Evolutionary conservation across 2,888 invertebrate species (phyloP), one percentile per base, ranked within the genome.

Genomic region (Nymphalis urticae): DNA sequence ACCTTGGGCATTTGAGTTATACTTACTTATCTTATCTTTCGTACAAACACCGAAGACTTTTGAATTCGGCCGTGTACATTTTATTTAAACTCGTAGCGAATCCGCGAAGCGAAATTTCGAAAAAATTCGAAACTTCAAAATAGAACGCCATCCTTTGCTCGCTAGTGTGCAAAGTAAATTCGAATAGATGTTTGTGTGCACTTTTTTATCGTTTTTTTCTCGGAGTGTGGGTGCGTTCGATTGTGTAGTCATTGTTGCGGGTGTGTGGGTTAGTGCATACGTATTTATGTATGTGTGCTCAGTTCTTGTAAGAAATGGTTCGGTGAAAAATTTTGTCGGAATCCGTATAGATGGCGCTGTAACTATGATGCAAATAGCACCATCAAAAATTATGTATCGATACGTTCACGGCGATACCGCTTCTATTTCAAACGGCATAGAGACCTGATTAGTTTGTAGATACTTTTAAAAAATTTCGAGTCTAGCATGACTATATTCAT

Each of bases 131-230:
- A 70, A 73, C 72, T 70, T 64, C 63, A 75, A 83, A 80, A 80
- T 79, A 77, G 80, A 80, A 76, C 79, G 76, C 72, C 73, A 66
- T 58, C 58, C 10, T 48, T 73, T 72, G 27, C 65, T 62, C 66
- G 69, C 68, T 69, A 68, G 76, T 78, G 77, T 77, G 76, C 74
- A 76, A 74, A 75, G 74, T 76, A 73, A 74, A 73, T 73, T 73
- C 75, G 80, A 81, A 74, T 79, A 79, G 75, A 77, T 83, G 76
- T 80, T 82, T 82, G 89, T 90, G 89, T 87, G 89, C 82, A 68
- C 77, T 89, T 92, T 92, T 92, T 92, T 92, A 90, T 89, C 89
- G 90, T 90, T 92, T 92, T 91, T 92, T 90, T 90, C 89, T 87
- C 82, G 76, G 79, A 82, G 92, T 92, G 91, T 92, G 92, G 85